Evolutionary conservation across 2,888 invertebrate species (phyloP), one percentile per base, ranked within the genome.

Genomic region (Seladonia tumulorum): DNA sequence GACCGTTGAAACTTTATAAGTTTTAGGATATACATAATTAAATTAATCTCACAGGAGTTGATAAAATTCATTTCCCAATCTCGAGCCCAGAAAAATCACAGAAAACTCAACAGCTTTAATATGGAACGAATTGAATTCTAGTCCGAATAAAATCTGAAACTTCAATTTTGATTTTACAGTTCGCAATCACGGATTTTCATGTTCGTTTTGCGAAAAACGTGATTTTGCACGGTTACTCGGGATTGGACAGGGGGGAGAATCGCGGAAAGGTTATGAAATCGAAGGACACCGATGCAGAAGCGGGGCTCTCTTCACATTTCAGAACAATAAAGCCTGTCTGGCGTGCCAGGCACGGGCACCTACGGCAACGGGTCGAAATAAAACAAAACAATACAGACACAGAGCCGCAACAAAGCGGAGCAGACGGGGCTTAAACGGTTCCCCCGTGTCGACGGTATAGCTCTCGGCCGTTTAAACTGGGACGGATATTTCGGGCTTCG

Each of bases 301-400:
- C 74, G 5, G 49, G 22, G 29, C 47, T 70, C 70, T 89, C 89
- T 86, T 86, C 90, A 90, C 92, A 90, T 89, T 93, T 91, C 91
- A 87, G 87, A 86, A 87, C 90, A 91, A 91, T 93, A 92, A 89
- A 90, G 87, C 75, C 86, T 74, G 82, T 82, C 79, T 80, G 85
- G 87, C 91, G 91, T 92, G 86, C 91, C 93, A 92, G 93, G 93
- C 45, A 85, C 85, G 39, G 83, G 79, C 83, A 83, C 85, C 85
- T 90, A 93, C 92, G 89, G 88, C 88, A 88, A 86, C 92, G 73
- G 87, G 29, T 86, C 79, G 91, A 91, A 93, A 93, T 93, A 93
- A 93, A 93, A 93, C 92, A 93, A 93, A 93, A 92, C 92, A 93
- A 91, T 92, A 92, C 88, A 91, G 91, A 91, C 92, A 92, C 91